Base-by-base conservation (phyloP, 2,113 vertebrate genomes). In the Hippocampus mohnikei region DNA sequence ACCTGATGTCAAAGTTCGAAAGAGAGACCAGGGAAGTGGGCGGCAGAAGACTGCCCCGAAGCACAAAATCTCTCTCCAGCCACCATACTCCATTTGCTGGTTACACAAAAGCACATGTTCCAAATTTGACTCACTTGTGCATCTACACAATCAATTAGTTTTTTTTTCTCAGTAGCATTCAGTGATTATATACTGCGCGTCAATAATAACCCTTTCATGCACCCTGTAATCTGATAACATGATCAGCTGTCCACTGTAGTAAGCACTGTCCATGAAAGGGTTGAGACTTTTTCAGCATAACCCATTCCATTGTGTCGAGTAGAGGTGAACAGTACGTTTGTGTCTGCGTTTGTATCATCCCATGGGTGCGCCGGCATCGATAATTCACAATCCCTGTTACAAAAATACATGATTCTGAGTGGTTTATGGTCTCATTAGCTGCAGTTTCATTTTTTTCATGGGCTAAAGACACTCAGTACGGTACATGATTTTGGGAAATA, bases 1-100 rank as follows among this genome's bases (percentile, higher is more conserved):
- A 42, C 74, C 66, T 40, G 15, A 79, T 74, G 78, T 72, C 62
- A 81, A 53, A 82, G 81, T 86, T 85, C 74, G 23, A 79, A 70
- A 77, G 63, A 9, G 25, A 74, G 77, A 75, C 63, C 56, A 70
- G 66, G 76, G 70, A 53, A 41, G 81, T 78, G 18, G 81, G 78
- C 48, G 55, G 70, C 1, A 77, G 76, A 73, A 71, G 66, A 82
- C 74, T 46, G 74, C 60, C 69, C 71, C 64, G 13, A 41, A 74
- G 79, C 81, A 62, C 59, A 61, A 8, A 9, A 70, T 75, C 68
- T 73, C 44, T 79, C 61, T 70, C 63, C 59, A 72, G 68, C 74
- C 68, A 70, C 66, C 52, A 67, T 12, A 12, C 78, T 69, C 56
- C 62, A 53, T 74, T 77, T 74, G 48, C 58, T 50, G 3, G 25